A percentile compares a stretch with the other conserved stretches of the same genome.
These are phyloP conservation scores for Drosophila demipolita DNA, from an alignment of 2,888 invertebrate genomes.

Conservation along the genomic window DNA sequence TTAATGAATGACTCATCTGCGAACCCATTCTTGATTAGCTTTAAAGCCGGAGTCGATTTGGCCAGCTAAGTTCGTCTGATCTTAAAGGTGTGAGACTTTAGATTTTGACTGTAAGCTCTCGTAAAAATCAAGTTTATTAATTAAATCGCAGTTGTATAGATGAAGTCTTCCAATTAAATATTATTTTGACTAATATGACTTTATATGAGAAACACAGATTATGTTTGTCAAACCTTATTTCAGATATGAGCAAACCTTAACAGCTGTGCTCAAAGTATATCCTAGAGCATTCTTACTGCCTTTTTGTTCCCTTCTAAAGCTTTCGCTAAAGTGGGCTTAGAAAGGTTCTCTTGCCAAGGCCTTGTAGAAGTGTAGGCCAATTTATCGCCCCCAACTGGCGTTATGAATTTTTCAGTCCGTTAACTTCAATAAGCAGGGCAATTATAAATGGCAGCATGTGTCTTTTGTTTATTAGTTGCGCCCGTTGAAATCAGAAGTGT, in stretches of 20 bases:
- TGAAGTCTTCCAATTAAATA: not conserved
- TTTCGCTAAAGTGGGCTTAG: not conserved
- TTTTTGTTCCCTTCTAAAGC: not conserved
- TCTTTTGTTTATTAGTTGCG: slow-evolving; percentile 48
- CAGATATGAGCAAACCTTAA: not conserved
- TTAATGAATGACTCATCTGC: not conserved
- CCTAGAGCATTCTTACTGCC: not conserved
- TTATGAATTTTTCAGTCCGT: slow-evolving; percentile 59
- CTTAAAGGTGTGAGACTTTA: not conserved
- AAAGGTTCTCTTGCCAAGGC: slow-evolving; percentile 7
- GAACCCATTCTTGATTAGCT: not conserved
- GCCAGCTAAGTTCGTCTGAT: not conserved
- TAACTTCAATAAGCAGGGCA: slow-evolving; percentile 46
- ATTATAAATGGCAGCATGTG: slow-evolving; percentile 5
- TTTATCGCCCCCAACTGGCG: not conserved
- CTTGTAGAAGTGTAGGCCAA: not conserved
- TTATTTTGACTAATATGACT: not conserved
- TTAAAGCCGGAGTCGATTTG: not conserved
- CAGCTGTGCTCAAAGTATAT: not conserved
- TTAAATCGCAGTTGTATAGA: not conserved
- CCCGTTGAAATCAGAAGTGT: slow-evolving; percentile 36
- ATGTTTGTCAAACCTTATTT: not conserved
- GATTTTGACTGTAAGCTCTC: not conserved
- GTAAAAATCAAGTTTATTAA: not conserved
- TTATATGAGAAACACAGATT: not conserved